A percentile compares a stretch with the other conserved stretches of the same genome.
Evolutionary conservation across 2,113 vertebrate genomes (phyloP).

Genomic region (Tragelaphus scriptus): DNA sequence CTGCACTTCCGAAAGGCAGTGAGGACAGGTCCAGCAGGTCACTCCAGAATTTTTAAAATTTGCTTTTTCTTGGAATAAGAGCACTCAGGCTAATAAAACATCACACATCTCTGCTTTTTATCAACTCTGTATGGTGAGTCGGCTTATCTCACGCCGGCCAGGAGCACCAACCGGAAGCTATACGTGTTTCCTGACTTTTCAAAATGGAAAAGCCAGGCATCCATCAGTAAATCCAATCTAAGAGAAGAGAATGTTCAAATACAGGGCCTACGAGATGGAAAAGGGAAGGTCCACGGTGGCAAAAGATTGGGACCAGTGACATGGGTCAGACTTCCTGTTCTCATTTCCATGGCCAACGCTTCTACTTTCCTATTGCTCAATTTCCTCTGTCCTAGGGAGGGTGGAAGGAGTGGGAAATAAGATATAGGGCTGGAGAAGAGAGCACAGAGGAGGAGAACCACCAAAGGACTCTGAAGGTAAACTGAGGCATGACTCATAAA

Average conservation of each 20-base stretch:
- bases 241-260: not conserved
- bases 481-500: not conserved
- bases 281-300: not conserved
- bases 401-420: not conserved
- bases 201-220: conserved; percentile 10
- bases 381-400: not conserved
- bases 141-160: not conserved
- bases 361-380: not conserved
- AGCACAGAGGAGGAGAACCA: not conserved
- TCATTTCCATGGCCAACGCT: not conserved
- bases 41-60: not conserved
- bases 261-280: not conserved
- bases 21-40: not conserved
- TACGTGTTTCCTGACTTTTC: not conserved
- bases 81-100: not conserved
- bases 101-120: not conserved
- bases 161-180: not conserved
- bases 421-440: not conserved
- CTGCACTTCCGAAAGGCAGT: not conserved
- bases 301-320: not conserved
- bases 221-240: not conserved
- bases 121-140: not conserved
- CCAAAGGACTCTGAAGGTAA: not conserved
- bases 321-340: not conserved
- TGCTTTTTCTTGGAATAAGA: conserved; percentile 1